Percentiles rank a stretch among this genome's conserved stretches.
These are phyloP conservation scores for Pachydiplax longipennis DNA, from an alignment of 2,888 invertebrate genomes.

Conservation along the genomic window DNA sequence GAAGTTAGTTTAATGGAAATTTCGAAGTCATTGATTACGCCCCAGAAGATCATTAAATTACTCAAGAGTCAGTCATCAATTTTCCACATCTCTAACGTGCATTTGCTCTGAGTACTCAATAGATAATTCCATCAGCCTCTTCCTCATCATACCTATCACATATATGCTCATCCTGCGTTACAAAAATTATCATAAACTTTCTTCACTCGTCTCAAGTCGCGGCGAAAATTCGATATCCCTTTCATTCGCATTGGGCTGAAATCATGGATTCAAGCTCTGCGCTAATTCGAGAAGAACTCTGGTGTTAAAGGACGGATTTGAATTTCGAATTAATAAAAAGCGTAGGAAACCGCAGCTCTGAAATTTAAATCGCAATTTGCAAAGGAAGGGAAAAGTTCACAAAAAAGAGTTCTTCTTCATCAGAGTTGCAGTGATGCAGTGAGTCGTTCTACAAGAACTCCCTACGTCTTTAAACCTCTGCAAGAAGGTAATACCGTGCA, in stretches of 20 bases:
- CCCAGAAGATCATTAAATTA: too few species aligned
- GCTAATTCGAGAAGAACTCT: background rate
- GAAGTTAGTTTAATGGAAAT: too few species aligned
- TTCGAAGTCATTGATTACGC: too few species aligned
- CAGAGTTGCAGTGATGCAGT: background rate
- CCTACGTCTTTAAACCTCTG: too few species aligned
- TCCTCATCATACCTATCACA: too few species aligned
- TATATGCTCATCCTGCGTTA: too few species aligned
- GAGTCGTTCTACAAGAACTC: too few species aligned
- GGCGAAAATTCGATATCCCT: background rate
- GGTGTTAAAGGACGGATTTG: background rate
- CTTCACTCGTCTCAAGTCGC: background rate
- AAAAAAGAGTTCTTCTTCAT: background rate
- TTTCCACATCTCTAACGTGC: too few species aligned
- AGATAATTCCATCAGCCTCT: too few species aligned
- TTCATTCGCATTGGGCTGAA: background rate
- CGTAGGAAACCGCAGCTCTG: background rate
- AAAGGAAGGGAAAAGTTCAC: background rate
- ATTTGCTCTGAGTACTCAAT: too few species aligned
- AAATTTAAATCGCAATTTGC: background rate
- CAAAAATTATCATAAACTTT: background rate
- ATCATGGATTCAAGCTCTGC: background rate
- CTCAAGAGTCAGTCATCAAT: too few species aligned
- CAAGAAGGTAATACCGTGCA: background rate
- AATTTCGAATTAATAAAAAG: background rate